Percentiles rank a stretch among this genome's conserved stretches.
Evolutionary conservation across 1,140 invertebrate species (phyloP).

Genomic region (Teleopsis dalmanni): DNA sequence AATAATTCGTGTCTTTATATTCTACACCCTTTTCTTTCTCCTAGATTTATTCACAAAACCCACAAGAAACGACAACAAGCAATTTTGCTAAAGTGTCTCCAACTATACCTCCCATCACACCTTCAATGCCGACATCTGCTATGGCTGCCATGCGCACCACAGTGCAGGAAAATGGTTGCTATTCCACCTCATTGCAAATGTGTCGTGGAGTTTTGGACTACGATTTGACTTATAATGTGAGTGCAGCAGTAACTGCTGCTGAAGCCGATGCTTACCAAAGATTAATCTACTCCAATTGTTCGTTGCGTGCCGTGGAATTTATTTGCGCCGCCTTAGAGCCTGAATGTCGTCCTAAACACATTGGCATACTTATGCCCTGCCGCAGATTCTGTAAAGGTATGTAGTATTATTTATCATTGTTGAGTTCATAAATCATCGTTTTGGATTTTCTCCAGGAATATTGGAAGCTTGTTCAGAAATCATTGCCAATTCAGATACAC

Average conservation of each 20-base stretch:
- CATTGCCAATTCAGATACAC: constrained; percentile 47
- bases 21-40: neutral
- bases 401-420: neutral
- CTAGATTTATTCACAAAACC: neutral
- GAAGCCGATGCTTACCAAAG: constrained; percentile 31
- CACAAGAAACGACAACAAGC: constrained; percentile 39
- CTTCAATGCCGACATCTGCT: constrained; percentile 27
- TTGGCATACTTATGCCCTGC: constrained; percentile 53
- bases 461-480: constrained; percentile 55
- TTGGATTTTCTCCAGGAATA: constrained; percentile 40
- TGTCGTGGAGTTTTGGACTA: constrained; percentile 58
- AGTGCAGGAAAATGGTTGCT: constrained; percentile 31
- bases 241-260: constrained; percentile 19
- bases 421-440: constrained; percentile 9
- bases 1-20: neutral
- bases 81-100: constrained; percentile 52
- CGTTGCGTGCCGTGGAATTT: constrained; percentile 53
- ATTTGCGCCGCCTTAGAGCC: constrained; percentile 58
- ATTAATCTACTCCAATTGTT: constrained; percentile 55
- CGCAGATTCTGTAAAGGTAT: constrained; percentile 58
- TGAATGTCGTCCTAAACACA: constrained; percentile 53
- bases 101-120: constrained; percentile 47
- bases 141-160: constrained; percentile 35
- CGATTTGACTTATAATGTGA: constrained; percentile 48
- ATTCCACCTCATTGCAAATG: constrained; percentile 37